A percentile compares a stretch with the other conserved stretches of the same genome.
Conservation (phyloP, 2,888 invertebrate species). For the Eubasilissa splendida region DNA sequence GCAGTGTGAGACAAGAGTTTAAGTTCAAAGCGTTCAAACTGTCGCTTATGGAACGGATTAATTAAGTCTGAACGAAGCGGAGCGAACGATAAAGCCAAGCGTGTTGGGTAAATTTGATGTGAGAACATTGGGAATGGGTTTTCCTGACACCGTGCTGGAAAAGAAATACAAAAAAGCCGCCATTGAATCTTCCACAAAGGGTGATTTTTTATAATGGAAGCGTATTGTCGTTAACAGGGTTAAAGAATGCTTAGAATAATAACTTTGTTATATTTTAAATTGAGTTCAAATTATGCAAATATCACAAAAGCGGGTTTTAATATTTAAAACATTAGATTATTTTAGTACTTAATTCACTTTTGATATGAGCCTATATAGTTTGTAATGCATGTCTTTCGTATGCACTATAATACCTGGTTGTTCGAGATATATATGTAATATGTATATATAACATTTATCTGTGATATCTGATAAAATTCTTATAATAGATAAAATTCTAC, state of each 20-base stretch:
- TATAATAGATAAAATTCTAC: too few relatives aligned
- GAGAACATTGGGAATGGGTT: slow-evolving; percentile 20
- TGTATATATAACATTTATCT: too few relatives aligned
- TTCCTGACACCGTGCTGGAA: slow-evolving; percentile 6
- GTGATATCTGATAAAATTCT: too few relatives aligned
- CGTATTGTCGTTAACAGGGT: not conserved
- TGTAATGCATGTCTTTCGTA: too few relatives aligned
- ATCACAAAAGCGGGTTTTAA: too few relatives aligned
- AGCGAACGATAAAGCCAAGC: slow-evolving; percentile 7
- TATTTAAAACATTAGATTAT: too few relatives aligned
- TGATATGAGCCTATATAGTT: too few relatives aligned
- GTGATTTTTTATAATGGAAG: slow-evolving; percentile 3
- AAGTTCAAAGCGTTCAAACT: slow-evolving; percentile 52
- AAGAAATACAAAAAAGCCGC: slow-evolving; percentile 4
- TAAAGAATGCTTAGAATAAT: not conserved
- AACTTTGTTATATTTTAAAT: not conserved
- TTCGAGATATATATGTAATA: too few relatives aligned
- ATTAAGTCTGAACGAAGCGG: slow-evolving; percentile 48
- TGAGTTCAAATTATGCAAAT: too few relatives aligned
- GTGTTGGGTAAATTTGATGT: not conserved
- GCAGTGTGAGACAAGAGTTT: slow-evolving; percentile 44
- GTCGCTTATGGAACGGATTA: slow-evolving; percentile 52
- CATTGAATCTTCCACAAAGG: slow-evolving; percentile 19
- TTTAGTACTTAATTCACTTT: too few relatives aligned
- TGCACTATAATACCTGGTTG: too few relatives aligned